phyloP scores from a whole-genome alignment of 2,113 vertebrate genomes.

The Hippocampus guttulatus region DNA sequence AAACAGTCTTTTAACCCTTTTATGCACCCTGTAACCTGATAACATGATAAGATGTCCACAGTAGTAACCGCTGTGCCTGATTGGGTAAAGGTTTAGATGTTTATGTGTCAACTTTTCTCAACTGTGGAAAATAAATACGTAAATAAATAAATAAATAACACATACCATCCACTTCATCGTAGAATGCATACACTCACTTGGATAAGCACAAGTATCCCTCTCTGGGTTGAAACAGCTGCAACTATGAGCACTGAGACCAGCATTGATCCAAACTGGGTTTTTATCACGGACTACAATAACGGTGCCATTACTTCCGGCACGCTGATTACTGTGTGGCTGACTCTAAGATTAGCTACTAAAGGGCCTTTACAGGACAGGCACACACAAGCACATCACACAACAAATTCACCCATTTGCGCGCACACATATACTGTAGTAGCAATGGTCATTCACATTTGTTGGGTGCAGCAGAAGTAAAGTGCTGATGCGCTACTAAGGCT shows the following conservation, averaged over 20 bases:
- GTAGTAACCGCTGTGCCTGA: no score
- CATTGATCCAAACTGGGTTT: constrained; percentile 79
- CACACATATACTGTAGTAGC: constrained; percentile 54
- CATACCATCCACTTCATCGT: not conserved
- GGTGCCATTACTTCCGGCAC: constrained; percentile 83
- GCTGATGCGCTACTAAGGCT: constrained; percentile 16
- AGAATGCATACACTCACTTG: constrained; percentile 3
- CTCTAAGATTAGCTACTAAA: constrained; percentile 86
- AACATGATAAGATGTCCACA: no score
- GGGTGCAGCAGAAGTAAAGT: constrained; percentile 10
- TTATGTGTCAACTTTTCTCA: no score
- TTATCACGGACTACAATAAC: constrained; percentile 90
- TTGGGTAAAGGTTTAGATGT: no score
- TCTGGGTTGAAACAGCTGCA: constrained; percentile 68
- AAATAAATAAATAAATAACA: no score
- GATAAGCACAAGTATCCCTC: constrained; percentile 31
- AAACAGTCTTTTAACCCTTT: no score
- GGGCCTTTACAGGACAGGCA: constrained; percentile 62
- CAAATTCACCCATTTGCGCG: constrained; percentile 16
- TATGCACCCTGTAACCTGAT: no score
- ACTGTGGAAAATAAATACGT: not conserved
- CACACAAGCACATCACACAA: constrained; percentile 37
- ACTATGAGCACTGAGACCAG: constrained; percentile 74
- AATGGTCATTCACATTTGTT: constrained; percentile 83
- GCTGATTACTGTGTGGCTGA: constrained; percentile 78